These are phyloP conservation scores for Panthera tigris DNA, from an alignment of 2,113 vertebrate genomes.

Conservation along the genomic window DNA sequence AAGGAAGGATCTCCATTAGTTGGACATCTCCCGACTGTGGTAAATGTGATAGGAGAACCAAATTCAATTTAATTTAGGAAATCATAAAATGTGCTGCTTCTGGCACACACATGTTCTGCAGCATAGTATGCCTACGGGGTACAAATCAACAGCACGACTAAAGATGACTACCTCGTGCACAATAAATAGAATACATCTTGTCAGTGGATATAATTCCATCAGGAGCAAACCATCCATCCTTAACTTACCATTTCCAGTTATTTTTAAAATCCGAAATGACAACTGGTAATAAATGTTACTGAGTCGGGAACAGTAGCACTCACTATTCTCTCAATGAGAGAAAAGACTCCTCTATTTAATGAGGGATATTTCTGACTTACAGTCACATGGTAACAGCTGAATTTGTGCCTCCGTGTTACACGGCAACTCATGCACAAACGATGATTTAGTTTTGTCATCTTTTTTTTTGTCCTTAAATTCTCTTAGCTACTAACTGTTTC, in stretches of 20 bases:
- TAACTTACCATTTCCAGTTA: neutral
- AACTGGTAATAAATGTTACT: neutral
- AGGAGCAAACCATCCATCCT: neutral
- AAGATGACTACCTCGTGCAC: neutral
- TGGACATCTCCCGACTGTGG: neutral
- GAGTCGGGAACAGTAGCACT: neutral
- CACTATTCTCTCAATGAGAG: neutral
- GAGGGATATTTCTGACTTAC: neutral
- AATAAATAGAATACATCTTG: neutral
- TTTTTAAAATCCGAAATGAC: neutral
- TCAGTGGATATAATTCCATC: neutral
- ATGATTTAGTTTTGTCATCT: neutral
- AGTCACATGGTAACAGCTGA: neutral
- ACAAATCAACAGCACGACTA: neutral
- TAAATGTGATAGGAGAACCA: neutral
- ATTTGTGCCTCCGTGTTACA: neutral
- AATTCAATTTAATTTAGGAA: neutral
- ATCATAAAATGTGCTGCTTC: neutral
- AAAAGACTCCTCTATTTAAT: neutral
- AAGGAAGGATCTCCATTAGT: neutral
- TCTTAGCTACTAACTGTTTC: neutral
- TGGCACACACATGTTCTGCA: neutral
- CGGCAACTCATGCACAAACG: neutral
- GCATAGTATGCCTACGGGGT: neutral
- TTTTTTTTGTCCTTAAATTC: neutral